phyloP scores from a whole-genome alignment of 2,797 vertebrate species.

The Hyperoplus immaculatus region DNA sequence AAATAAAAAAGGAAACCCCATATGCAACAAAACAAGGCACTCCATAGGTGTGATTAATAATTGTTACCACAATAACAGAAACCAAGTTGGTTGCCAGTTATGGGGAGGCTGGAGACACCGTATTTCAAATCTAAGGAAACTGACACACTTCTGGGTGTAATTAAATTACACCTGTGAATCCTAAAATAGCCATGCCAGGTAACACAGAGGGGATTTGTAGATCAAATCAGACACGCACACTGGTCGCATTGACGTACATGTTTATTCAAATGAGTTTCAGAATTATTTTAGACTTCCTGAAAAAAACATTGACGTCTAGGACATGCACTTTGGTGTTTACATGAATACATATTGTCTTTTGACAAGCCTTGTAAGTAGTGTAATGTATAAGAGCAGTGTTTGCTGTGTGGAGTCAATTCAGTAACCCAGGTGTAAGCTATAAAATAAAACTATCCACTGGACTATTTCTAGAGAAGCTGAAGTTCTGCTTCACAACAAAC shows the following conservation, averaged over 20 bases:
- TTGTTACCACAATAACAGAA: background rate
- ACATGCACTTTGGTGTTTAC: constrained; percentile 57
- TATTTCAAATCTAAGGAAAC: background rate
- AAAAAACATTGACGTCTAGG: constrained; percentile 41
- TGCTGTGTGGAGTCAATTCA: constrained; percentile 20
- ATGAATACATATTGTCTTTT: constrained; percentile 45
- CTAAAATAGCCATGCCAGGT: background rate
- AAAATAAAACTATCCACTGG: constrained; percentile 35
- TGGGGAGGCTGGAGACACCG: background rate
- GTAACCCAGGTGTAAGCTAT: constrained; percentile 21
- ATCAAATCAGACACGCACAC: constrained; percentile 10
- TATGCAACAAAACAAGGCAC: background rate
- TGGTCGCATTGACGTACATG: constrained; percentile 10
- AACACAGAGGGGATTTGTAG: background rate
- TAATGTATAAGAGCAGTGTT: constrained; percentile 24
- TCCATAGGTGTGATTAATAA: background rate
- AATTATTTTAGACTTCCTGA: constrained; percentile 20
- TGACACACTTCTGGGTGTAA: background rate
- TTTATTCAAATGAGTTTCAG: constrained; percentile 65
- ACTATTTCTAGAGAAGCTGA: constrained; percentile 43
- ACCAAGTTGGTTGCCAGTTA: background rate
- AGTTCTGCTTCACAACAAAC: constrained; percentile 39
- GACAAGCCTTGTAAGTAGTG: constrained; percentile 39
- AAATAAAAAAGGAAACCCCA: background rate
- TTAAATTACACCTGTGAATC: background rate